Evolutionary conservation across 2,888 invertebrate species (phyloP), one percentile per base, ranked within the genome.

Genomic region (Schizaphis graminum): DNA sequence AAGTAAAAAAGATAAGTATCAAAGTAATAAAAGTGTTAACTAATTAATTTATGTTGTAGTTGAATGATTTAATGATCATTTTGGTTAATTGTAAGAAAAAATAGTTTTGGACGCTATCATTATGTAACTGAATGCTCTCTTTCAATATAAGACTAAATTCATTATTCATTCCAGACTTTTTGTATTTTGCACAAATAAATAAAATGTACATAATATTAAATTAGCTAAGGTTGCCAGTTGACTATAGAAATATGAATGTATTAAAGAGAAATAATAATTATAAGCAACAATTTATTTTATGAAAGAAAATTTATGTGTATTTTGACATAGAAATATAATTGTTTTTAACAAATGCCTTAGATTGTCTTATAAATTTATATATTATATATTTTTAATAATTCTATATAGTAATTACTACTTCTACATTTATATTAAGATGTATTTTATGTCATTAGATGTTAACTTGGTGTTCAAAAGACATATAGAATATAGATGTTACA

Each of bases 151-250:
- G 92, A 92, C 86, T 61, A 49, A 92, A 84, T 47, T 87, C 87
- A 87, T 92, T 92, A 84, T 47, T 87, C 87, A 87, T 92, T 92
- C 87, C 87, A 92, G 8, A 92, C 49, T 49, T 84, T 67, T 85
- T 49, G 24, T 61, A 92, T 61, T 86, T 86, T 86, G 35, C 57
- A 47, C 35, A 61, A 26, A 26, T 61, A 35, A 44, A 86, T 28
- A 87, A 61, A 35, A 61, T 92, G 86, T 92, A 47, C 11, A 35
- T 86, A 61, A 35, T 86, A 61, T 28, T 57, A 53, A 44, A 49
- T 91, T 13, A 44, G n/a, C n/a, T 90, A 61, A 47, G n/a, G n/a
- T 47, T n/a, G n/a, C 13, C n/a, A 26, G 77, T 35, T 35, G 16
- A 90, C 24, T n/a, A 11, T 16, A 41, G 3, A 44, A 44, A n/a